Evolutionary conservation across 2,888 invertebrate genomes (phyloP).

Genomic region (Coleophora deauratella): DNA sequence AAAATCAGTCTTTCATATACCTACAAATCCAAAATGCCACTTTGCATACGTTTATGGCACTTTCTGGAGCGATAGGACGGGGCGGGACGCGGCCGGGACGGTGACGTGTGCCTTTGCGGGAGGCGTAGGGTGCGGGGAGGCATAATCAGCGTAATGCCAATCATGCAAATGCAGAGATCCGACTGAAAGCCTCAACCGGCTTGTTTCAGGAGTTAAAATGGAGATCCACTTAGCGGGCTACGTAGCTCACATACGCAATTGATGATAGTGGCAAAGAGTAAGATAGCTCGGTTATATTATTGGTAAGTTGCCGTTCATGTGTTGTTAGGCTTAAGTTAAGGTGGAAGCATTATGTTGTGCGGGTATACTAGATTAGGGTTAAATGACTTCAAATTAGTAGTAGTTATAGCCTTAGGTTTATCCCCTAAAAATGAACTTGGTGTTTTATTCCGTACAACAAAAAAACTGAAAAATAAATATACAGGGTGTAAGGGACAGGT

Average conservation of each 20-base stretch:
- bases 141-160: conserved; percentile 72
- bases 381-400: too few species aligned
- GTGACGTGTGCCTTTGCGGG: conserved; percentile 3
- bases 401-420: too few species aligned
- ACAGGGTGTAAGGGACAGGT: too few species aligned
- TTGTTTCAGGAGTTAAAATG: conserved; percentile 75
- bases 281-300: neutral
- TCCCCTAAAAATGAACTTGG: too few species aligned
- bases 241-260: conserved; percentile 71
- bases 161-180: conserved; percentile 73
- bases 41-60: conserved; percentile 60
- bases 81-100: too few species aligned
- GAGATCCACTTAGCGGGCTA: conserved; percentile 71
- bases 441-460: too few species aligned
- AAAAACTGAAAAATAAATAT: too few species aligned
- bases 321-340: too few species aligned
- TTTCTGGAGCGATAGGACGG: conserved; percentile 46
- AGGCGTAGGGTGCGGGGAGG: conserved; percentile 21
- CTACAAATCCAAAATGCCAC: conserved; percentile 51
- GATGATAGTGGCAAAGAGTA: conserved; percentile 45
- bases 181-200: conserved; percentile 71
- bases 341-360: too few species aligned
- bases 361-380: too few species aligned
- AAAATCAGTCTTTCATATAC: conserved; percentile 10
- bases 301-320: too few species aligned